Base-by-base conservation (phyloP, 2,888 invertebrate genomes). In the Palloptera scutellata region DNA sequence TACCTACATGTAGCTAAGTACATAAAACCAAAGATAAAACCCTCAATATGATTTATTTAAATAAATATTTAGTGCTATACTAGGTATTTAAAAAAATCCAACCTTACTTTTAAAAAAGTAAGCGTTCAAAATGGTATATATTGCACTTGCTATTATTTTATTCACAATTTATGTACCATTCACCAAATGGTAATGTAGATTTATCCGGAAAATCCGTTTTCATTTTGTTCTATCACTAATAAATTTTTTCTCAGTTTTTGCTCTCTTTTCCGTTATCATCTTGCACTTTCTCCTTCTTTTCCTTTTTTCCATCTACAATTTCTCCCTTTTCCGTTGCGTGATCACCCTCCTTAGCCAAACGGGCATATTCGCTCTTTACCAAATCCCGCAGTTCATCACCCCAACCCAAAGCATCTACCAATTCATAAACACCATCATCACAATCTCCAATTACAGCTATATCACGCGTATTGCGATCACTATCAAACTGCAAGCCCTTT, bases 371-470 rank as follows among this genome's bases (percentile, higher is more conserved):
- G 10, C 79, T 80, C 20, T 86, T 82, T 0, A 91, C 85, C 60
- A 92, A 77, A 0, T 86, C 80, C 52, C 86, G 86, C 6, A 92
- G 84, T 72, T 92, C 92, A 12, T 89, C 89, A 73, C 89, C 89
- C 94, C 94, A 95, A 1, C 92, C 94, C 5, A 96, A 87, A 75
- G 90, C 88, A 51, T 92, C 90, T 1, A 92, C 93, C 9, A 96
- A 83, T 43, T 89, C 86, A 77, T 87, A 86, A 77, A 93, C 92
- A 0, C 94, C 94, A 58, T 91, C 89, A 81, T 96, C 95, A 81
- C 95, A 95, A 80, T 94, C 91, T 0, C 95, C 95, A 19, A 94
- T 86, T 83, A 89, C 89, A 1, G 92, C 91, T n/a, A 95, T 91
- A 82, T 96, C 95, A 2, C 95, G 86, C 0, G 84, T 82, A 64